phyloP scores from a whole-genome alignment of 1,140 invertebrate genomes.

The Heliothis virescens region DNA sequence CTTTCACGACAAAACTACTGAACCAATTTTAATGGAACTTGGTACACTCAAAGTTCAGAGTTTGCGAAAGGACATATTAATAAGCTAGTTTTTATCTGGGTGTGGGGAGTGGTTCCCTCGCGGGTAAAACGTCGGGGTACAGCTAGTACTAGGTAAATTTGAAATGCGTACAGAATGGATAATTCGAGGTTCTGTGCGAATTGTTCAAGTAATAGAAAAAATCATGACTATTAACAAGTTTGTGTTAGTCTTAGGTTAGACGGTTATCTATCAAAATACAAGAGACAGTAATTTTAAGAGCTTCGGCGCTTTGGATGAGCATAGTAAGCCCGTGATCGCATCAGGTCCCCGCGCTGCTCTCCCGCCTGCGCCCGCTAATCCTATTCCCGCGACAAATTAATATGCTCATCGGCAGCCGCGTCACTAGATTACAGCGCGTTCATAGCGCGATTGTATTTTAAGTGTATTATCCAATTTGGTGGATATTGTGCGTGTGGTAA shows the following conservation, averaged over 20 bases:
- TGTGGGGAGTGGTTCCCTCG: no score
- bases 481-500: constrained; percentile 84
- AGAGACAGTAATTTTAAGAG: constrained; percentile 61
- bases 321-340: constrained; percentile 68
- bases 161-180: background rate
- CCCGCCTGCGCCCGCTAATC: constrained; percentile 69
- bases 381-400: constrained; percentile 84
- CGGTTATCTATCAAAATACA: constrained; percentile 54
- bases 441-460: constrained; percentile 85
- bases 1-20: no score
- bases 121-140: no score
- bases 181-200: background rate
- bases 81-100: background rate
- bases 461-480: constrained; percentile 86
- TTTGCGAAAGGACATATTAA: no score
- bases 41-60: no score
- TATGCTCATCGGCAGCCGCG: constrained; percentile 84
- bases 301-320: constrained; percentile 61
- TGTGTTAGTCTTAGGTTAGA: background rate
- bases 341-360: constrained; percentile 61
- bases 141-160: background rate
- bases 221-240: background rate
- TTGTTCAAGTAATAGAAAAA: background rate
- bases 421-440: constrained; percentile 83
- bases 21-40: no score